A percentile compares a stretch with the other conserved stretches of the same genome.
phyloP scores from a whole-genome alignment of 1,140 invertebrate species.

The Subanguina moxae region DNA sequence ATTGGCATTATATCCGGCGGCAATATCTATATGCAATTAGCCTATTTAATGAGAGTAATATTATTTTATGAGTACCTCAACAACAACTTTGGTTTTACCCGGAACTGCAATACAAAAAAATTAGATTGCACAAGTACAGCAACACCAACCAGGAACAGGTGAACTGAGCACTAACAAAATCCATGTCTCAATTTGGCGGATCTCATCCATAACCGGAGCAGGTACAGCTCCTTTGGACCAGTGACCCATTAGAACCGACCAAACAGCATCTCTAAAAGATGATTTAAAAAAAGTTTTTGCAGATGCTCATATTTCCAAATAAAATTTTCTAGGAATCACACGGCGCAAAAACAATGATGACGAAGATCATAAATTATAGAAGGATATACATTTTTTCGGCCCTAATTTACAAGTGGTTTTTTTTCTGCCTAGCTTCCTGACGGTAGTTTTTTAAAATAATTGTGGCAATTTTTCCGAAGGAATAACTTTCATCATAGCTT shows the following conservation, averaged over 20 bases:
- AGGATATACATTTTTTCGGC: too few species aligned
- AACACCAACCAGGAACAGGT: conserved; percentile 71
- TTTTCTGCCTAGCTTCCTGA: too few species aligned
- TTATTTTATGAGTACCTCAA: conserved; percentile 39
- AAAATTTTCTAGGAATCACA: too few species aligned
- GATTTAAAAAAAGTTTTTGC: too few species aligned
- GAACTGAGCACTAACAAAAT: conserved; percentile 73
- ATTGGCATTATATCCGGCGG: conserved; percentile 80
- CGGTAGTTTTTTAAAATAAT: too few species aligned
- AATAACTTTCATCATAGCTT: too few species aligned
- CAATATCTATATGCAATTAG: conserved; percentile 71
- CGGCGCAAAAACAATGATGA: too few species aligned
- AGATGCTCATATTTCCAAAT: too few species aligned
- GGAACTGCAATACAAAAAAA: conserved; percentile 67
- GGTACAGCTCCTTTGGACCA: conserved; percentile 71
- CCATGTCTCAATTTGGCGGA: conserved; percentile 94
- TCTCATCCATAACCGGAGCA: conserved; percentile 84
- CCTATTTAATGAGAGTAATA: background rate
- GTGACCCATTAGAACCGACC: conserved; percentile 62
- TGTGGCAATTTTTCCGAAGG: too few species aligned
- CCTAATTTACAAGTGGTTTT: too few species aligned
- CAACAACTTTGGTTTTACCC: conserved; percentile 85
- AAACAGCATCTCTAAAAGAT: conserved; percentile 59
- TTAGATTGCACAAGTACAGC: too few species aligned
- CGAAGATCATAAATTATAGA: too few species aligned